phyloP scores from a whole-genome alignment of 2,888 invertebrate genomes.

The Pterostichus niger region DNA sequence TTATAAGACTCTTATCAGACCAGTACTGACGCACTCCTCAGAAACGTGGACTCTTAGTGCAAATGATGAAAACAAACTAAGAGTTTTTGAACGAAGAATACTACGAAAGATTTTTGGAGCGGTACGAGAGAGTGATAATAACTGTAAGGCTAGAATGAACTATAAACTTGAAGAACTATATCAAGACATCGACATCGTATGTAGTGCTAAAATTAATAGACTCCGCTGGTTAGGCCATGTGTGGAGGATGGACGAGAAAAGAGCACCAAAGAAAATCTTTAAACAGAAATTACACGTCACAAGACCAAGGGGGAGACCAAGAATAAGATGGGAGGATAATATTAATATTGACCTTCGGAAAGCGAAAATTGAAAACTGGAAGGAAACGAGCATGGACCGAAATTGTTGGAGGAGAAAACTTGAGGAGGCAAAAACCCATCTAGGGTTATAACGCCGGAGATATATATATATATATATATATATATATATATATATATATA shows the following conservation, averaged over 20 bases:
- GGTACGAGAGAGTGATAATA: not conserved
- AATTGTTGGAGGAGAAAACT: too few relatives aligned
- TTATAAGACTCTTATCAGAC: conserved; percentile 9
- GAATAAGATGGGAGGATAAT: conserved; percentile 7
- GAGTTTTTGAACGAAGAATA: conserved; percentile 1
- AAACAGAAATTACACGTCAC: not conserved
- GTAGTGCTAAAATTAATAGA: not conserved
- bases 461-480: too few relatives aligned
- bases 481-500: too few relatives aligned
- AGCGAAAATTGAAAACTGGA: too few relatives aligned
- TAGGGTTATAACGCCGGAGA: too few relatives aligned
- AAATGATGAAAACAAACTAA: conserved; percentile 5
- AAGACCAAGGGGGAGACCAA: conserved; percentile 17
- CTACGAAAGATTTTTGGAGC: not conserved
- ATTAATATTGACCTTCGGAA: too few relatives aligned
- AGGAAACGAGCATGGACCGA: too few relatives aligned
- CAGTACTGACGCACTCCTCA: not conserved
- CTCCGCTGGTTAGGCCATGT: too few relatives aligned
- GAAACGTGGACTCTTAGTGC: not conserved
- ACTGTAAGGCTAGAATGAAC: not conserved
- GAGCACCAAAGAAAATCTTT: not conserved
- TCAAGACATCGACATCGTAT: not conserved
- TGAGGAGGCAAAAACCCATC: too few relatives aligned
- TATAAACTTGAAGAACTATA: not conserved
- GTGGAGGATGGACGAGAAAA: conserved; percentile 32